Conservation (phyloP, 2,797 vertebrate genomes). For the Tenualosa ilisha region DNA sequence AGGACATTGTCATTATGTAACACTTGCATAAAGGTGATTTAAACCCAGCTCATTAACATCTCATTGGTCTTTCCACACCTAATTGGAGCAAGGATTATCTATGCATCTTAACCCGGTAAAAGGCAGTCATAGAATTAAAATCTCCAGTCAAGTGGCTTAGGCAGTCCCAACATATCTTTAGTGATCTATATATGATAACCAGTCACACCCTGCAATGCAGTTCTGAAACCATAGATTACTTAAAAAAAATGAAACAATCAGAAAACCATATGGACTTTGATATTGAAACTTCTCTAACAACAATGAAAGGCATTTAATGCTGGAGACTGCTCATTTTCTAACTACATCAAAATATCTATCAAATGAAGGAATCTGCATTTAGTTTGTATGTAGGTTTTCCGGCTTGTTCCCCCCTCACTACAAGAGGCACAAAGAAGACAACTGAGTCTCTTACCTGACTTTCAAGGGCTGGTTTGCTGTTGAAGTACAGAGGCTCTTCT, state of each 20-base stretch:
- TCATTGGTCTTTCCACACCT: not conserved
- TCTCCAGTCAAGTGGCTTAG: not conserved
- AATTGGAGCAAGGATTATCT: not conserved
- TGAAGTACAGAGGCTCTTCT: not conserved
- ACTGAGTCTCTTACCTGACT: not conserved
- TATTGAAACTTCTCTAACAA: no score
- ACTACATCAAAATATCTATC: no score
- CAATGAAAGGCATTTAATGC: no score
- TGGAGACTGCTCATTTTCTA: no score
- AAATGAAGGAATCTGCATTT: no score
- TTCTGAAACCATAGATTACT: not conserved
- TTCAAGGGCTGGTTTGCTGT: not conserved
- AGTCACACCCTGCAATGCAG: not conserved
- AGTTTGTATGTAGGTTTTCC: not conserved
- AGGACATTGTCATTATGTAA: not conserved
- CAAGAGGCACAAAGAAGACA: not conserved
- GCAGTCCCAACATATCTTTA: not conserved
- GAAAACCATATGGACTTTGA: no score
- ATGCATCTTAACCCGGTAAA: not conserved
- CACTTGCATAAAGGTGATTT: no score
- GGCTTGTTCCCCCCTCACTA: no score
- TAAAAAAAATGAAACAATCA: no score
- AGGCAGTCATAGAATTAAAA: not conserved
- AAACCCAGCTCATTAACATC: no score
- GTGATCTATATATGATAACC: not conserved